Conservation (phyloP, 2,797 vertebrate genomes). For the Petrocephalus sullivani region DNA sequence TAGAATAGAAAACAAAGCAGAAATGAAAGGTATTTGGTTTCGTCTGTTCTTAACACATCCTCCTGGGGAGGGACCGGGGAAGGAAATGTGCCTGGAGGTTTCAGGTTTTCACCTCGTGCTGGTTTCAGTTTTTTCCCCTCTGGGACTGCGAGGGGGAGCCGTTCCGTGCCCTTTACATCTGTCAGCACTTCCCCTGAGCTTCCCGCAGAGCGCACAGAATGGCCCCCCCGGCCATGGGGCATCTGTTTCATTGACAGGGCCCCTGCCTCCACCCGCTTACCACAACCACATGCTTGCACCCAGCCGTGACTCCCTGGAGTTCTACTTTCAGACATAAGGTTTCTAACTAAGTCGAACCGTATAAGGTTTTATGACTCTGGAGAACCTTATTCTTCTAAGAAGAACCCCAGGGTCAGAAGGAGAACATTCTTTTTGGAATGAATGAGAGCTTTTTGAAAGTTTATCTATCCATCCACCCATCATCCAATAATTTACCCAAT, state of each 20-base stretch:
- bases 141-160: background rate
- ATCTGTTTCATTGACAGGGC: slow-evolving; percentile 4
- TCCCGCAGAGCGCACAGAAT: background rate
- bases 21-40: background rate
- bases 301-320: background rate
- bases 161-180: background rate
- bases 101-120: background rate
- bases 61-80: background rate
- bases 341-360: background rate
- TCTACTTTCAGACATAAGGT: background rate
- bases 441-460: background rate
- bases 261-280: background rate
- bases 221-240: slow-evolving; percentile 11
- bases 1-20: background rate
- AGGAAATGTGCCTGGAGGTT: background rate
- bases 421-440: background rate
- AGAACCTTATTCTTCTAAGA: background rate
- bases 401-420: background rate
- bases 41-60: background rate
- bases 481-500: background rate
- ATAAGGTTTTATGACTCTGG: background rate
- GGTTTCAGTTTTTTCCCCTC: background rate
- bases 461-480: background rate
- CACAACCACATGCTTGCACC: background rate
- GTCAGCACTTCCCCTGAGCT: background rate